Base-by-base conservation (phyloP, 2,113 vertebrate genomes). In the Callorhinus ursinus region DNA sequence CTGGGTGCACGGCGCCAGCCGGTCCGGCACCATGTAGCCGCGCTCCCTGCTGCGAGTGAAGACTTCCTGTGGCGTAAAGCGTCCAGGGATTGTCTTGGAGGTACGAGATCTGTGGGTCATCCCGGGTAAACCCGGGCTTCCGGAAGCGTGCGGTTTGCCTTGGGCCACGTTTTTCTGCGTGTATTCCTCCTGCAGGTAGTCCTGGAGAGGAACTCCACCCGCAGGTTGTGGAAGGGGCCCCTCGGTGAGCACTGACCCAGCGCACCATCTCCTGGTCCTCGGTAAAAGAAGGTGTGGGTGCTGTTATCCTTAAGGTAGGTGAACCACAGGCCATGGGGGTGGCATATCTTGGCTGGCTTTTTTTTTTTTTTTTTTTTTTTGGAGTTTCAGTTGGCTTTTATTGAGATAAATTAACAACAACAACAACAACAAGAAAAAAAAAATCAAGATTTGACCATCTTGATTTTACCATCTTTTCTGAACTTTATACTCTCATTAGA, bases 21-120 rank as follows among this genome's bases (percentile, higher is more conserved):
- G 99, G 4, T 99, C 93, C 92, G 99, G 97, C 46, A 99, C 99
- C 1, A 98, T 99, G 98, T 99, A 99, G 98, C 99, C 99, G 97
- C 99, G 99, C 89, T 99, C 99, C 94, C 99, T 99, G 95, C 99
- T 99, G 95, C 99, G 99, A 0, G 99, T 99, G 97, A 99, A 99
- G 85, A 99, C 99, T 87, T 99, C 99, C 99, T 99, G 1, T 99
- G 98, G 46, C 99, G 99, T 2, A 99, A 98, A 39, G 99, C 99
- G 4, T 99, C 99, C 99, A 99, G 98, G 24, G 99, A 8, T 46
- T 3, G 91, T 99, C 99, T 98, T 99, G 99, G 97, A 99, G 99
- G 90, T 99, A 99, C 99, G 99, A 99, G 93, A 99, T 99, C 86
- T 99, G 98, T 28, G 99, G 98, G 98, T 99, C 99, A 7, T 99